Percentiles rank a stretch among this genome's conserved stretches.
Evolutionary conservation across 2,797 vertebrate species (phyloP).

Genomic region (Florisuga fusca): DNA sequence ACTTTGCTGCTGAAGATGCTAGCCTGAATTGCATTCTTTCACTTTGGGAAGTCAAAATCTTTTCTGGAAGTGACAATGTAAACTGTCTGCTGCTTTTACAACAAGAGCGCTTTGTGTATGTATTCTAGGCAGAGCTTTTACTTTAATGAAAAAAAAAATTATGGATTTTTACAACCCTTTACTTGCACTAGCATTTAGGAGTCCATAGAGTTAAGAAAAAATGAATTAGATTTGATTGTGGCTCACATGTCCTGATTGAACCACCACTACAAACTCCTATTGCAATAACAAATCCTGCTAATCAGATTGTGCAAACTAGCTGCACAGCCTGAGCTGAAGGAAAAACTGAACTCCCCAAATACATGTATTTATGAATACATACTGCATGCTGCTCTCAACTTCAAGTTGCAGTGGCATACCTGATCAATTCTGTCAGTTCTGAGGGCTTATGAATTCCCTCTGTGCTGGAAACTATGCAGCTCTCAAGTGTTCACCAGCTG

Average conservation of each 20-base stretch:
- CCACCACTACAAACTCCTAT: not conserved
- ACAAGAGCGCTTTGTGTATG: fast-evolving
- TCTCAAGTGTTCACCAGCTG: not conserved
- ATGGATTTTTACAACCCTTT: not conserved
- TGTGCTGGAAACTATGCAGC: not conserved
- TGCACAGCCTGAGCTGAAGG: not conserved
- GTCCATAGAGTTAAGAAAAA: constrained; percentile 7
- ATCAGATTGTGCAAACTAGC: constrained; percentile 5
- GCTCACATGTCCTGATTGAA: not conserved
- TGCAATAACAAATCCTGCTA: constrained; percentile 41
- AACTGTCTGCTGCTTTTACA: constrained; percentile 16
- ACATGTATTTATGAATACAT: not conserved
- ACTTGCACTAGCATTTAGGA: not conserved
- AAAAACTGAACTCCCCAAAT: constrained; percentile 5
- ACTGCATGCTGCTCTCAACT: not conserved
- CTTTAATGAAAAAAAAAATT: not conserved
- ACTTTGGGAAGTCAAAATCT: not conserved
- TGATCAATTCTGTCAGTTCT: not conserved
- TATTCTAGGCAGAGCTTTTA: not conserved
- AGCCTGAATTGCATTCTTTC: not conserved
- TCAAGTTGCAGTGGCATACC: not conserved
- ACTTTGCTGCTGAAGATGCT: not conserved
- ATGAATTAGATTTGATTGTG: not conserved
- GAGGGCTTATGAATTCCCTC: not conserved
- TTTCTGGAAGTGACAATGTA: not conserved